Evolutionary conservation across 2,113 vertebrate genomes (phyloP).

Genomic region (Raja brachyura): DNA sequence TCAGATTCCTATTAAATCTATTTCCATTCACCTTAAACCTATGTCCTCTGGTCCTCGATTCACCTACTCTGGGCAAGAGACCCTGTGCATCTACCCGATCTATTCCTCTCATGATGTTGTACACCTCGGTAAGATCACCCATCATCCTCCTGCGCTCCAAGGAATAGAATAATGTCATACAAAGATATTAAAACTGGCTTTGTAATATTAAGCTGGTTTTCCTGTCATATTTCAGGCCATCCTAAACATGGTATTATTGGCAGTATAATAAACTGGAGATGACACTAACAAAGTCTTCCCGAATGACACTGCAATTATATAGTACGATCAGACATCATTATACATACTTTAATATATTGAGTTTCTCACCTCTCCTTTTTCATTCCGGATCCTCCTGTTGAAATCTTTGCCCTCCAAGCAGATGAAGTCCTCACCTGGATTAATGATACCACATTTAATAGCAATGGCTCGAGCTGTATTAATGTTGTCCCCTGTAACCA

Average conservation of each 20-base stretch:
- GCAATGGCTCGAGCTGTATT: constrained; percentile 96
- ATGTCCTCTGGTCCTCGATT: no score
- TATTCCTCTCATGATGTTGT: no score
- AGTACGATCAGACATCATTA: neutral
- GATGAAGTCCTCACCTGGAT: constrained; percentile 91
- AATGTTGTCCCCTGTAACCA: constrained; percentile 98
- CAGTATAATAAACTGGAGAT: neutral
- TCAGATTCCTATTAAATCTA: no score
- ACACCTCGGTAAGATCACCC: no score
- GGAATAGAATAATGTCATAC: no score
- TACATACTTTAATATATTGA: neutral
- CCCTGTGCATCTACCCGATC: no score
- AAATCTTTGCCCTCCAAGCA: constrained; percentile 97
- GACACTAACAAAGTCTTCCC: neutral
- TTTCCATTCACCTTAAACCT: no score
- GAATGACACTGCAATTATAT: neutral
- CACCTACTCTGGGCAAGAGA: no score
- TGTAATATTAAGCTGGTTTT: neutral
- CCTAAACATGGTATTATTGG: neutral
- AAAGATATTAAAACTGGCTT: neutral
- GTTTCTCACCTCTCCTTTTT: constrained; percentile 83
- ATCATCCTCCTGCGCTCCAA: no score
- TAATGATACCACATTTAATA: constrained; percentile 96
- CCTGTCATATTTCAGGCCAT: neutral
- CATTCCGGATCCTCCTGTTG: constrained; percentile 93